Base-by-base conservation (phyloP, 2,113 vertebrate genomes). In the Marmota flaviventris region DNA sequence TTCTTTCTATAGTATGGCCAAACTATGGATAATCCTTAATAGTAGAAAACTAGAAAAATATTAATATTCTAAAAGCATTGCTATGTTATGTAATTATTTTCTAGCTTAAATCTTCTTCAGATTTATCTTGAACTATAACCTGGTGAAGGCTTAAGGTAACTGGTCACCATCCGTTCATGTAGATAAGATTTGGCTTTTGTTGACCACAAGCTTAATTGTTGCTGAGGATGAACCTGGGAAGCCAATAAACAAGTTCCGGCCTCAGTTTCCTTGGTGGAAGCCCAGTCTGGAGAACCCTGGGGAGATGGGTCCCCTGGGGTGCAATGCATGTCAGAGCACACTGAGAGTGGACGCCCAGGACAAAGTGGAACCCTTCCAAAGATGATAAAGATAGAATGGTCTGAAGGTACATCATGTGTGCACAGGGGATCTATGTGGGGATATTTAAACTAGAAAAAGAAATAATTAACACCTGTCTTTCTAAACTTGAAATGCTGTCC, bases 401-500 rank as follows among this genome's bases (percentile, higher is more conserved):
- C 29, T 73, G 48, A 73, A 69, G 53, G 0, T 2, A 39, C 0
- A 0, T 34, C 32, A 53, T 14, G 7, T 73, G 42, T 77, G 37
- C 11, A 17, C 12, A 89, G 32, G 10, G 8, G 34, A 51, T 58
- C 34, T 83, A 42, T 58, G 16, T 58, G 67, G 39, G 42, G 14
- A 65, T 45, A 90, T 45, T 48, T 84, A 63, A 56, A 79, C 76
- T 18, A 92, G 39, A 94, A 63, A 95, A 86, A 73, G n/a, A 48
- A 58, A 45, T 8, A 45, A 45, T 45, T 8, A 8, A 63, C 75
- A 79, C 22, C 10, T 75, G 37, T 48, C 58, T 93, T 88, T 82
- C n/a, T 18, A 91, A 76, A 88, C 17, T 18, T 79, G 61, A 58
- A 87, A 58, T 56, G 34, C 77, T 65, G 8, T 73, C 61, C 53